Evolutionary conservation across 2,797 vertebrate species (phyloP), one percentile per base, ranked within the genome.

Genomic region (Gobionotothen gibberifrons): DNA sequence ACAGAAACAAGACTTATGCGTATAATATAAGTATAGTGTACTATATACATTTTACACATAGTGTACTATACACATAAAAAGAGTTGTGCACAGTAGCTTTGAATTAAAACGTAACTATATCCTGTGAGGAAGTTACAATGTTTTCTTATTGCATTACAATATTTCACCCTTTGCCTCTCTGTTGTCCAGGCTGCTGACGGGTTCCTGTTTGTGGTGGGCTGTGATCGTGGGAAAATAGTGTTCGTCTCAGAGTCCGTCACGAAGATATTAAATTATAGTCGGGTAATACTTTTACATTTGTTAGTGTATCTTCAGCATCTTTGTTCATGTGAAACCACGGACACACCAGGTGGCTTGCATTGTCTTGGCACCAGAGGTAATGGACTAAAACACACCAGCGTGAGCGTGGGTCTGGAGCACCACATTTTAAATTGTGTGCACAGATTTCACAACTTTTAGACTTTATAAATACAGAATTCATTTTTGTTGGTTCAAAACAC

Each of bases 161-260:
- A 14, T 66, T 71, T 16, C 42, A 58, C 68, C 44, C 52, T 55
- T 36, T 80, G 46, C 83, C 60, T 86, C 53, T 84, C 64, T 87
- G 47, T 79, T 76, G 56, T 93, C 62, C 91, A 98, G 98, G 95
- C 96, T 86, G 97, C 96, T 29, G 98, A 99, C 85, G 98, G 96
- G 55, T 99, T 99, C 93, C 95, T 99, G 5, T 97, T 99, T 91
- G 97, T 99, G 74, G 96, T 99, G 87, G 97, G 97, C 91, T 99
- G 98, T 87, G 97, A 98, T 93, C 95, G 96, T 88, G 98, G 97
- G 82, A 98, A 96, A 93, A 98, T 99, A 87, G 91, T 98, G 77
- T 99, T 98, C 88, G 95, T 98, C 87, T 99, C 97, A 8, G 96
- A 99, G 90, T 97, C 97, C 5, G 93, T 98, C 91, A 96, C 95